A percentile compares a stretch with the other conserved stretches of the same genome.
Conservation (phyloP, 2,888 invertebrate genomes). For the Melinaea menophilus region DNA sequence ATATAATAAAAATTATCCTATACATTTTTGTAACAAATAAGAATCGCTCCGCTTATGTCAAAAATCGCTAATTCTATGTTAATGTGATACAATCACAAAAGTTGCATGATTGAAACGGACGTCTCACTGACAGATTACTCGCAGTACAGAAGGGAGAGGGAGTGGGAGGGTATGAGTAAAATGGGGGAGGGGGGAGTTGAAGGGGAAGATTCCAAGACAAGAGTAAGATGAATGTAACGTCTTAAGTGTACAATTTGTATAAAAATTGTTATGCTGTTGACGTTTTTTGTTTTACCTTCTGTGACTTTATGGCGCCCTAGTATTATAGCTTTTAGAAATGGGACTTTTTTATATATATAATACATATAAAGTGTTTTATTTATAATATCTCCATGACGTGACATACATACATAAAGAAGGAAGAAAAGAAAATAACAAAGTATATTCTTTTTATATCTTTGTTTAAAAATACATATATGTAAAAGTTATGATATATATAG, state of each 20-base stretch:
- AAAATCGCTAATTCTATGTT: conserved; percentile 16
- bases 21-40: too few relatives aligned
- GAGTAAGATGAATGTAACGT: conserved; percentile 5
- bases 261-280: conserved; percentile 5
- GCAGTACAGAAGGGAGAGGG: not conserved
- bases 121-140: conserved; percentile 29
- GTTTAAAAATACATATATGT: not conserved
- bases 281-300: conserved; percentile 6
- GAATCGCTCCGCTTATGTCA: too few relatives aligned
- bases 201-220: not conserved
- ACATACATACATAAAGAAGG: too few relatives aligned
- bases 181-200: not conserved
- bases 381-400: too few relatives aligned
- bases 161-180: not conserved
- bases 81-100: conserved; percentile 7
- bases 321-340: too few relatives aligned
- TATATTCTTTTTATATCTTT: not conserved
- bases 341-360: too few relatives aligned
- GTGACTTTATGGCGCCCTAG: not conserved
- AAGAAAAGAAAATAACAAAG: too few relatives aligned
- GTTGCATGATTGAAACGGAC: conserved; percentile 30
- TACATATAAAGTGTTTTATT: too few relatives aligned
- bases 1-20: too few relatives aligned
- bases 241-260: conserved; percentile 8
- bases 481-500: conserved; percentile 11